Percentiles rank a stretch among this genome's conserved stretches.
Conservation (phyloP, 2,113 vertebrate genomes). For the Cyanoderma ruficeps region DNA sequence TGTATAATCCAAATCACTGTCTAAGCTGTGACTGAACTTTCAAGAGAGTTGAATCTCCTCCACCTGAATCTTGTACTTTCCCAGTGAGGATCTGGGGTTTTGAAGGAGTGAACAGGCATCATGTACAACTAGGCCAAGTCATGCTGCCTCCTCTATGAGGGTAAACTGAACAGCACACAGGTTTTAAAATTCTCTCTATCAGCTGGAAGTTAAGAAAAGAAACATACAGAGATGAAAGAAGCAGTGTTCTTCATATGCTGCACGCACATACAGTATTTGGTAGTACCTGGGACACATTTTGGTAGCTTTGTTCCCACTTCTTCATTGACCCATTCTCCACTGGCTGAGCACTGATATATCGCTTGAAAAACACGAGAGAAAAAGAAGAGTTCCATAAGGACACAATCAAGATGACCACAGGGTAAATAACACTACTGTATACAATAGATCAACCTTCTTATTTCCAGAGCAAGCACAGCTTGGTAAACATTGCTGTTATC, state of each 20-base stretch:
- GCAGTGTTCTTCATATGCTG: background rate
- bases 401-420: background rate
- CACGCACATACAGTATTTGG: fast-evolving
- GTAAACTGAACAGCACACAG: background rate
- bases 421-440: background rate
- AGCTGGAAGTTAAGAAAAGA: background rate
- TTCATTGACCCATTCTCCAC: slow-evolving; percentile 72
- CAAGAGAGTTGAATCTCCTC: background rate
- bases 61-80: background rate
- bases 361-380: slow-evolving; percentile 37
- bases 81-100: background rate
- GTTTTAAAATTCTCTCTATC: background rate
- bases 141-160: background rate
- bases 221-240: background rate
- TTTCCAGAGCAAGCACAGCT: background rate
- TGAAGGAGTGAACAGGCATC: background rate
- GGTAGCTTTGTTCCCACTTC: slow-evolving; percentile 65
- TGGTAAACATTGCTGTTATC: background rate
- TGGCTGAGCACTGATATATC: slow-evolving; percentile 65
- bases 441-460: background rate
- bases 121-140: background rate
- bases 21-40: background rate
- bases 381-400: background rate
- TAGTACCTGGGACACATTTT: slow-evolving; percentile 75
- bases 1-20: background rate